phyloP scores from a whole-genome alignment of 2,888 invertebrate genomes.

The Eupithecia vulgata region DNA sequence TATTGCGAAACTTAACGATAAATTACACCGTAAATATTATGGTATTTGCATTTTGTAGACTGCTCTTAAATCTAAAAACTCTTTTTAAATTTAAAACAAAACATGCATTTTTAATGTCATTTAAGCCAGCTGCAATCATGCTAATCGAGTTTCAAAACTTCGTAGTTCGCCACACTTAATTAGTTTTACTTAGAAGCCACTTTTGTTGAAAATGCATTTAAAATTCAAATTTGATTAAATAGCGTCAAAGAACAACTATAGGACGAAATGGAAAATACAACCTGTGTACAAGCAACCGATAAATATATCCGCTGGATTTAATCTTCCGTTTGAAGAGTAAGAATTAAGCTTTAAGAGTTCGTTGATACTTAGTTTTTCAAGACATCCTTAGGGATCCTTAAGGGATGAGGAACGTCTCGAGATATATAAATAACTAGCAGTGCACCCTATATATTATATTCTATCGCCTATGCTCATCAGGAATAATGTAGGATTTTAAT shows the following conservation, averaged over 20 bases:
- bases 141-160: constrained; percentile 26
- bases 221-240: constrained; percentile 26
- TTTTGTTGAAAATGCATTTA: constrained; percentile 27
- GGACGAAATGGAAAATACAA: neutral
- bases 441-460: no score
- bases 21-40: neutral
- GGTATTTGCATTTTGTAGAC: neutral
- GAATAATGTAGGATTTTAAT: no score
- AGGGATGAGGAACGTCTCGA: no score
- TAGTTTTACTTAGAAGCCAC: constrained; percentile 27
- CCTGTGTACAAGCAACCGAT: neutral
- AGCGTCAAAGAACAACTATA: neutral
- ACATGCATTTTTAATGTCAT: constrained; percentile 21
- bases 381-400: no score
- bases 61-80: neutral
- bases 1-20: neutral
- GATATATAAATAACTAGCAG: no score
- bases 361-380: no score
- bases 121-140: constrained; percentile 25
- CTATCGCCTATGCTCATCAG: no score
- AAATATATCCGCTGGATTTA: neutral
- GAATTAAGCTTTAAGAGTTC: no score
- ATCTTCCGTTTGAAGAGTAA: no score
- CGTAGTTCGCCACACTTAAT: constrained; percentile 26
- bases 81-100: constrained; percentile 3